These are phyloP conservation scores for Metellina segmentata DNA, from an alignment of 2,888 invertebrate species.

Conservation along the genomic window DNA sequence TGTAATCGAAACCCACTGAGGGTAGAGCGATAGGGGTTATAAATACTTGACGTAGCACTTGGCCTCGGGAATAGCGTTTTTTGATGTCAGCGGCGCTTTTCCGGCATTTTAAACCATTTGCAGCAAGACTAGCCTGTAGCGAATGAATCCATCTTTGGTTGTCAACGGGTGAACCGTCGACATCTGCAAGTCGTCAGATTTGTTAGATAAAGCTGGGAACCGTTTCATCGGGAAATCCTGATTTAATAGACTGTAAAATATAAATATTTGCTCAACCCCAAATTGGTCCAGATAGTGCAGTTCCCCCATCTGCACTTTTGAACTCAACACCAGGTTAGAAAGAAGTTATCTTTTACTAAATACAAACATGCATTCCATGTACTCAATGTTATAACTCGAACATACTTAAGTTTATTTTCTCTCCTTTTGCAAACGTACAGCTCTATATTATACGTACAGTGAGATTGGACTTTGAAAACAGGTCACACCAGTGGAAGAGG, in stretches of 20 bases:
- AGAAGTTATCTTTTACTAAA: too few relatives aligned
- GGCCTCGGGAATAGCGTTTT: background rate
- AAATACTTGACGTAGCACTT: background rate
- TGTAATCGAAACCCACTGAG: background rate
- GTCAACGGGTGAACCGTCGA: slow-evolving; percentile 12
- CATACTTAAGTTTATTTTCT: too few relatives aligned
- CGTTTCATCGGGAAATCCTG: too few relatives aligned
- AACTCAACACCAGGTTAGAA: too few relatives aligned
- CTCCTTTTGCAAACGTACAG: too few relatives aligned
- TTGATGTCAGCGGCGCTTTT: slow-evolving; percentile 6
- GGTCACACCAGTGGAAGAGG: too few relatives aligned
- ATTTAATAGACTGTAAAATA: background rate
- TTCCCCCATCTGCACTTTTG: too few relatives aligned
- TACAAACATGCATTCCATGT: too few relatives aligned
- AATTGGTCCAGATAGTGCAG: too few relatives aligned
- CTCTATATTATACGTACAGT: too few relatives aligned
- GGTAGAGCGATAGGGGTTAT: background rate
- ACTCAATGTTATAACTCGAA: too few relatives aligned
- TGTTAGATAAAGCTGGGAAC: background rate
- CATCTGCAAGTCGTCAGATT: slow-evolving; percentile 35
- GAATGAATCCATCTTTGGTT: background rate
- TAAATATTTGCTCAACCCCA: background rate
- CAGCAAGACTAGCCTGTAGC: background rate
- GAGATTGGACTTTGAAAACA: too few relatives aligned
- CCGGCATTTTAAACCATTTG: slow-evolving; percentile 7